These are phyloP conservation scores for Pristionchus arcanus DNA, from an alignment of 2,888 invertebrate genomes.

Conservation along the genomic window DNA sequence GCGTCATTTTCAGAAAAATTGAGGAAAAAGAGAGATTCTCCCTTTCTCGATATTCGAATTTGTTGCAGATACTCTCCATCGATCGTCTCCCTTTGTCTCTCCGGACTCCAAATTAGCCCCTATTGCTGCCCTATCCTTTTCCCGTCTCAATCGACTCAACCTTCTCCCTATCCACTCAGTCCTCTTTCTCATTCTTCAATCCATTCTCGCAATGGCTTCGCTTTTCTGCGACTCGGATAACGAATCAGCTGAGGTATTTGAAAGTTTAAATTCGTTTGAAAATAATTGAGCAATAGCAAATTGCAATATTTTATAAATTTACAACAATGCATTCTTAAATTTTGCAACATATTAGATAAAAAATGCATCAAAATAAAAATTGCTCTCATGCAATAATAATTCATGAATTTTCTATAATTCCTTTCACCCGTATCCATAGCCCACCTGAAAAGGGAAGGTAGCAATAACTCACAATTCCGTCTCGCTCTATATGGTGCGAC, in stretches of 20 bases:
- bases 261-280: too few species aligned
- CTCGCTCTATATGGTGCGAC: neutral
- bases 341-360: too few species aligned
- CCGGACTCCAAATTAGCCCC: constrained; percentile 16
- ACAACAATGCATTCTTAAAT: too few species aligned
- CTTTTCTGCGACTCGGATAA: neutral
- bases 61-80: neutral
- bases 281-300: too few species aligned
- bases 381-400: too few species aligned
- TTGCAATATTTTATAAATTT: too few species aligned
- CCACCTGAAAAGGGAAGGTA: neutral
- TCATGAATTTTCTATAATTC: too few species aligned
- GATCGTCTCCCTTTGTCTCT: neutral
- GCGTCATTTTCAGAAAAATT: neutral
- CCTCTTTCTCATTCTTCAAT: neutral
- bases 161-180: neutral
- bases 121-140: neutral
- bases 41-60: neutral
- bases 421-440: neutral
- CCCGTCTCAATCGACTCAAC: neutral
- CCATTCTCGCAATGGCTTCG: neutral
- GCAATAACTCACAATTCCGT: neutral
- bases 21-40: neutral
- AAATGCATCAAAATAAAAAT: too few species aligned
- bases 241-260: neutral